These are phyloP conservation scores for Drosophila busckii DNA, from an alignment of 1,140 invertebrate genomes.

Conservation along the genomic window DNA sequence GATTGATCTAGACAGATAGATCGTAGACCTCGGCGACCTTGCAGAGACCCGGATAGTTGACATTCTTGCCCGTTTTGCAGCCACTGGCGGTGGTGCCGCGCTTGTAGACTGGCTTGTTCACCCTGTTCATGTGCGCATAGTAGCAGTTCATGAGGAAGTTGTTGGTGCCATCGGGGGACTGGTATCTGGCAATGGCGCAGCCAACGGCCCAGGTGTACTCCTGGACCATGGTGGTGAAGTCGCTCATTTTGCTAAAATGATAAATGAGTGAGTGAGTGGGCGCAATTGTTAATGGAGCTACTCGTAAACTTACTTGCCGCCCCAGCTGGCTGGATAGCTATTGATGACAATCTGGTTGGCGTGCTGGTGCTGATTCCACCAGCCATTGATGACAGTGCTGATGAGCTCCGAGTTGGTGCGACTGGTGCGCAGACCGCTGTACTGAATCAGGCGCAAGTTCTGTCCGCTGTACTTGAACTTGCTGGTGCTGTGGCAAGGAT, in stretches of 20 bases:
- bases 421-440: background rate
- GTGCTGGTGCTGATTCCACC: conserved; percentile 31
- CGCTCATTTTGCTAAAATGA: conserved; percentile 3
- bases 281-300: background rate
- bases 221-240: conserved; percentile 40
- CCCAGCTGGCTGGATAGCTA: conserved; percentile 10
- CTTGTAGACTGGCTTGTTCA: conserved; percentile 30
- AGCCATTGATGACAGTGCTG: conserved; percentile 5
- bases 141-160: conserved; percentile 42
- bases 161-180: too few species aligned
- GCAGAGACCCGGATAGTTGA: conserved; percentile 30
- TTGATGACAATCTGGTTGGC: conserved; percentile 27
- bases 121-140: conserved; percentile 43
- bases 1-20: too few species aligned
- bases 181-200: conserved; percentile 36
- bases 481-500: conserved; percentile 49
- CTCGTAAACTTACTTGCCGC: conserved; percentile 26
- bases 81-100: conserved; percentile 14
- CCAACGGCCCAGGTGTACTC: conserved; percentile 41
- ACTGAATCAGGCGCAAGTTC: conserved; percentile 41
- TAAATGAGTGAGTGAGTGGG: background rate
- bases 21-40: conserved; percentile 23
- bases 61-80: conserved; percentile 44
- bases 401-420: conserved; percentile 2
- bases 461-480: conserved; percentile 46